A percentile compares a stretch with the other conserved stretches of the same genome.
Evolutionary conservation across 2,113 vertebrate genomes (phyloP).

Genomic region (Phaethornis superciliosus): DNA sequence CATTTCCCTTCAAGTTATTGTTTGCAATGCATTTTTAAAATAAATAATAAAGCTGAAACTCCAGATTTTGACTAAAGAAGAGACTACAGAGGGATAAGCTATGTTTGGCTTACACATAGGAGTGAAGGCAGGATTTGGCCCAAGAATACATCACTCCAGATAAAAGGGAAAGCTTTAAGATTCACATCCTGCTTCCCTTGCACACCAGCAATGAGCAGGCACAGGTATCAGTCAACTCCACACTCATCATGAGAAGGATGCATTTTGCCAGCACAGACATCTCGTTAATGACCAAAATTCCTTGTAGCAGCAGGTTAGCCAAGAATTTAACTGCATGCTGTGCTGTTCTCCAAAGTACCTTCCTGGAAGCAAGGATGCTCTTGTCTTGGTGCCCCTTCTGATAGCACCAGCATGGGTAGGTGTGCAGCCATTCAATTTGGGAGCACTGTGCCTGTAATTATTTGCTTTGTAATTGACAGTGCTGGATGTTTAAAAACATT

Average conservation of each 20-base stretch:
- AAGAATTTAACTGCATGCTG: neutral
- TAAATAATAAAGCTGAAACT: neutral
- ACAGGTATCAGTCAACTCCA: neutral
- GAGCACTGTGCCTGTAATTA: neutral
- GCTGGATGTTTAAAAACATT: neutral
- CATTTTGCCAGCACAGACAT: neutral
- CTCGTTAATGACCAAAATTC: neutral
- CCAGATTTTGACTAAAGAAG: neutral
- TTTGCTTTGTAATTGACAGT: neutral
- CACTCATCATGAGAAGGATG: neutral
- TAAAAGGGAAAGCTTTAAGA: neutral
- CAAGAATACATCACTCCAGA: neutral
- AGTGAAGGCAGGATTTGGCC: neutral
- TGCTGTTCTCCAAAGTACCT: neutral
- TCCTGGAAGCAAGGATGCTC: neutral
- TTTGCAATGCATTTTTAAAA: constrained; percentile 1
- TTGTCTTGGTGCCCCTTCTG: accelerated
- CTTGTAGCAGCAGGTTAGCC: neutral
- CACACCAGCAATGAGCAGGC: neutral
- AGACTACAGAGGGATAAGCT: neutral
- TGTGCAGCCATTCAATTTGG: neutral
- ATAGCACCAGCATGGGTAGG: neutral
- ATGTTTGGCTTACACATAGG: neutral
- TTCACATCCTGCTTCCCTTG: neutral
- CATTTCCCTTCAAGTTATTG: constrained; percentile 13